Conservation (phyloP, 2,888 invertebrate genomes). For the Rotaria macrura region DNA sequence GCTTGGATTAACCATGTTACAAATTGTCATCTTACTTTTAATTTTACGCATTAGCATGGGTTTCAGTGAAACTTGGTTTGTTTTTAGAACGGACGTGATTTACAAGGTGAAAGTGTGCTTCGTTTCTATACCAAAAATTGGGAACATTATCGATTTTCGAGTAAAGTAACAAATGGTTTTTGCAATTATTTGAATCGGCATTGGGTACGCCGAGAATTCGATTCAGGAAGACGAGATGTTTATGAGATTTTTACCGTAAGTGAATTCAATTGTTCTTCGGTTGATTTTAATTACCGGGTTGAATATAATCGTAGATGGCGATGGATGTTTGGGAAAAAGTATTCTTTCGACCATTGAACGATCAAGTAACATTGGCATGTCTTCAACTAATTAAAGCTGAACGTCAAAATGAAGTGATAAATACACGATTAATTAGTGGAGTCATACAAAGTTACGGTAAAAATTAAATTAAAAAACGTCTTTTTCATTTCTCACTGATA, state of each 20-base stretch:
- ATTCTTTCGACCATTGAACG: slow-evolving; percentile 80
- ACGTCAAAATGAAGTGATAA: slow-evolving; percentile 88
- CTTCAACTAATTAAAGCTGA: slow-evolving; percentile 89
- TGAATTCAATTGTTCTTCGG: background rate
- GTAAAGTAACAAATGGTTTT: slow-evolving; percentile 88
- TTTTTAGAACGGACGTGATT: slow-evolving; percentile 21
- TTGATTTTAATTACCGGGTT: slow-evolving; percentile 34
- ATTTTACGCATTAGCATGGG: background rate
- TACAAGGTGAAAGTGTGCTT: slow-evolving; percentile 28
- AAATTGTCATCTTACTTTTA: too few relatives aligned
- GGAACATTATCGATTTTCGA: slow-evolving; percentile 95
- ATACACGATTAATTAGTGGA: slow-evolving; percentile 84
- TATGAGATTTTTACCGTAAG: slow-evolving; percentile 80
- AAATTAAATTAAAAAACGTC: slow-evolving; percentile 24
- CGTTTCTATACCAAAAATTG: slow-evolving; percentile 56
- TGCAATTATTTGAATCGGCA: slow-evolving; percentile 93
- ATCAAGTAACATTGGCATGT: slow-evolving; percentile 91
- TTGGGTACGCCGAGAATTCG: slow-evolving; percentile 95
- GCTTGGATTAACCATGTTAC: too few relatives aligned
- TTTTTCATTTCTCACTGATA: background rate
- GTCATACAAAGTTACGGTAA: slow-evolving; percentile 89
- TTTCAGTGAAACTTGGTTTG: background rate
- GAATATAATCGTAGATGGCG: slow-evolving; percentile 60
- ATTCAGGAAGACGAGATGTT: slow-evolving; percentile 89
- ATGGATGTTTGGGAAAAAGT: slow-evolving; percentile 93